Evolutionary conservation across 2,888 invertebrate species (phyloP).

Genomic region (Drosophila villosipedis): DNA sequence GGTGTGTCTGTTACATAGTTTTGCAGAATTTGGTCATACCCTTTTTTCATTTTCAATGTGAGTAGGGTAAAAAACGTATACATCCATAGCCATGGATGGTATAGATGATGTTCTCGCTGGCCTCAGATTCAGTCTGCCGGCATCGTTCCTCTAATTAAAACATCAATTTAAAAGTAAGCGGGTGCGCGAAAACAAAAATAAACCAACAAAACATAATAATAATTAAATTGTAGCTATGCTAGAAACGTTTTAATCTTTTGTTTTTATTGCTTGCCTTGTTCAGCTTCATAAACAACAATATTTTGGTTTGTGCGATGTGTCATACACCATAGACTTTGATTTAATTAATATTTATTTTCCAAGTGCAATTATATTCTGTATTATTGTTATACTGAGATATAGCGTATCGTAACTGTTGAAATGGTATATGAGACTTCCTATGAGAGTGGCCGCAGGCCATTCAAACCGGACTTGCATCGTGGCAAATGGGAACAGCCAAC

Average conservation of each 20-base stretch:
- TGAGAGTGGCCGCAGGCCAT: constrained; percentile 80
- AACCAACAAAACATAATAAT: constrained; percentile 12
- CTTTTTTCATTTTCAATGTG: background rate
- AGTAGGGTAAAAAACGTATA: constrained; percentile 12
- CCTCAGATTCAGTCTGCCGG: constrained; percentile 68
- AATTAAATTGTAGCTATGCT: constrained; percentile 27
- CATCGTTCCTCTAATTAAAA: constrained; percentile 76
- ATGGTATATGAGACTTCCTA: constrained; percentile 82
- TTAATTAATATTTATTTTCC: background rate
- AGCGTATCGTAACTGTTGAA: background rate
- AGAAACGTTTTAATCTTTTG: constrained; percentile 4
- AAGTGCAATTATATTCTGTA: background rate
- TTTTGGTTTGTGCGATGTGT: background rate
- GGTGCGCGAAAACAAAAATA: constrained; percentile 25
- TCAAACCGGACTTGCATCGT: constrained; percentile 82
- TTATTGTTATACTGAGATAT: background rate
- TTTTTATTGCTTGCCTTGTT: constrained; percentile 7
- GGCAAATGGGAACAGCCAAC: constrained; percentile 91
- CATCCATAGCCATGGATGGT: constrained; percentile 15
- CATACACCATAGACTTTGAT: constrained; percentile 1
- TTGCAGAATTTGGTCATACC: background rate
- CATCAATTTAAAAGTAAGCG: constrained; percentile 56
- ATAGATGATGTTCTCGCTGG: constrained; percentile 40
- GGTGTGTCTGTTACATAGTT: background rate
- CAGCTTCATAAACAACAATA: constrained; percentile 4